phyloP scores from a whole-genome alignment of 2,888 invertebrate species.

The Eilema griseolum region DNA sequence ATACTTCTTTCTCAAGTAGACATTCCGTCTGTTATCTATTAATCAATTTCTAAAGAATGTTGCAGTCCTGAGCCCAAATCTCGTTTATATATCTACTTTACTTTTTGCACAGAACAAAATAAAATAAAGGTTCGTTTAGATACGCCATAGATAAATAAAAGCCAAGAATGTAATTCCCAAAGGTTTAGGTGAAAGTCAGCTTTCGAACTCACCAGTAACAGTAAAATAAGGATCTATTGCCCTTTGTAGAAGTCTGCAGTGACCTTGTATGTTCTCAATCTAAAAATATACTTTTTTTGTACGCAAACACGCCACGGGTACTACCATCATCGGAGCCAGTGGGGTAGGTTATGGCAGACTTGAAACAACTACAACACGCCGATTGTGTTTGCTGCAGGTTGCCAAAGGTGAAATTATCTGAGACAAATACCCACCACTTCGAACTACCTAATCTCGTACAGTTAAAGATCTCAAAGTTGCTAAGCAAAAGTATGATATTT shows the following conservation, averaged over 20 bases:
- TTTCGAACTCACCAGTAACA: constrained; percentile 9
- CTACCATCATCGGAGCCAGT: too few relatives aligned
- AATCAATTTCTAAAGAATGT: constrained; percentile 22
- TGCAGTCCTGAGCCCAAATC: neutral
- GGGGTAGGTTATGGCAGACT: too few relatives aligned
- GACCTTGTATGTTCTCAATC: constrained; percentile 4
- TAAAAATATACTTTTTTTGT: too few relatives aligned
- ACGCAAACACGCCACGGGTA: too few relatives aligned
- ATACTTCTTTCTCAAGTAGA: too few relatives aligned
- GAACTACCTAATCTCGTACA: neutral
- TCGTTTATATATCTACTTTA: constrained; percentile 9
- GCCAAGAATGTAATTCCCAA: neutral
- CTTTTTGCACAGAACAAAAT: constrained; percentile 12
- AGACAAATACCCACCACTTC: too few relatives aligned
- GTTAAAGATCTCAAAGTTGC: constrained; percentile 11
- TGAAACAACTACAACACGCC: too few relatives aligned
- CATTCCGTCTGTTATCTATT: neutral
- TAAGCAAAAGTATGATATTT: neutral
- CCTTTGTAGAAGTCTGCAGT: constrained; percentile 1
- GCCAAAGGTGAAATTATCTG: too few relatives aligned
- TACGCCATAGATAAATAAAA: constrained; percentile 23
- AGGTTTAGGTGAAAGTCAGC: neutral
- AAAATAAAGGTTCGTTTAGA: constrained; percentile 26
- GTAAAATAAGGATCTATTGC: constrained; percentile 10
- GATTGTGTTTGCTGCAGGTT: too few relatives aligned